phyloP scores from a whole-genome alignment of 2,888 invertebrate species.

The Melieria omissa region DNA sequence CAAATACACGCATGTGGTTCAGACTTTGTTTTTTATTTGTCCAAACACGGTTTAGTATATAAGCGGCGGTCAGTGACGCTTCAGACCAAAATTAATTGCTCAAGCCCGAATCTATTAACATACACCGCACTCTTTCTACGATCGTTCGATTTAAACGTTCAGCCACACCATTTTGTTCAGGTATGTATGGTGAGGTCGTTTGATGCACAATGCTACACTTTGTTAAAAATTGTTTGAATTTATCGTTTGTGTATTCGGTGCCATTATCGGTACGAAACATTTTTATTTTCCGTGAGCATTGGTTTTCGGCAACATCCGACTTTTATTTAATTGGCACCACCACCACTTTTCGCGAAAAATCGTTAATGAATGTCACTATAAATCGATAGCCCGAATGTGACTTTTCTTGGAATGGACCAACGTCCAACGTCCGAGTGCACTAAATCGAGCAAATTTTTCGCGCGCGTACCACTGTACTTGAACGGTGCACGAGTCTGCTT shows the following conservation, averaged over 20 bases:
- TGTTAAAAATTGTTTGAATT: conserved; percentile 39
- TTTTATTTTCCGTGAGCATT: conserved; percentile 42
- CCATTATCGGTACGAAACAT: conserved; percentile 41
- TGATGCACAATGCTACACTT: conserved; percentile 44
- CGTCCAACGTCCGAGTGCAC: too few species aligned
- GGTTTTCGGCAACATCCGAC: conserved; percentile 46
- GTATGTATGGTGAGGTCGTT: too few species aligned
- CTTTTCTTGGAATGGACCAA: conserved; percentile 20
- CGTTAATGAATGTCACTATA: conserved; percentile 28
- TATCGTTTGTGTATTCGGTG: too few species aligned
- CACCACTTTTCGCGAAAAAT: conserved; percentile 16
- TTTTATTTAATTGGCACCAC: conserved; percentile 38
- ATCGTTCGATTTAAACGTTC: too few species aligned
- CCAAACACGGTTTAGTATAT: too few species aligned
- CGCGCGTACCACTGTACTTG: too few species aligned
- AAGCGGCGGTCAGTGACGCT: conserved; percentile 30
- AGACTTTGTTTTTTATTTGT: too few species aligned
- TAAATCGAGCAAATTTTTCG: too few species aligned
- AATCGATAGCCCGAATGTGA: conserved; percentile 27
- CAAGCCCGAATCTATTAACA: conserved; percentile 27
- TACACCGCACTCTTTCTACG: too few species aligned
- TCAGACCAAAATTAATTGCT: conserved; percentile 34
- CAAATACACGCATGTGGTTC: too few species aligned
- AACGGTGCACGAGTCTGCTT: too few species aligned
- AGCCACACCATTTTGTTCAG: too few species aligned